Conservation (phyloP, 2,797 vertebrate species). For the Menidia menidia region DNA sequence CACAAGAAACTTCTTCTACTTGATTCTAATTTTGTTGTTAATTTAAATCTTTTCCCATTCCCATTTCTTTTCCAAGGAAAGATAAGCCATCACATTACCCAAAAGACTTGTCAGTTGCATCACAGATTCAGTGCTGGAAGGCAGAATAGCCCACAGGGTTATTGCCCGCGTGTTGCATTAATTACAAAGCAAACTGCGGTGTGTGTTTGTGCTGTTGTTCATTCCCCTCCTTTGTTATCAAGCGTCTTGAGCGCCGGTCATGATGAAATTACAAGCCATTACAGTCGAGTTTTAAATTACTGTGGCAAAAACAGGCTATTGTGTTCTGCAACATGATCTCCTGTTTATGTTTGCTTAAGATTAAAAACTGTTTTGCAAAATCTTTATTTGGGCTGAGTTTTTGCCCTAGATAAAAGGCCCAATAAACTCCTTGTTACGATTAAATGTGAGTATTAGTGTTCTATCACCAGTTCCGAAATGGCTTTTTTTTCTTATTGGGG, state of each 20-base stretch:
- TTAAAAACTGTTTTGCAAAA: too few relatives aligned
- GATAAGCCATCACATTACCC: constrained; percentile 56
- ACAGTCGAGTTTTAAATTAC: not conserved
- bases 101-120: constrained; percentile 70
- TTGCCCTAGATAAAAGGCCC: not conserved
- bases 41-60: constrained; percentile 48
- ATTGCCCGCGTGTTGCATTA: constrained; percentile 68
- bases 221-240: constrained; percentile 36
- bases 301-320: not conserved
- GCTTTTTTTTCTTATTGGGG: not conserved
- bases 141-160: constrained; percentile 57
- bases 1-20: constrained; percentile 20
- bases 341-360: not conserved
- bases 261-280: constrained; percentile 5
- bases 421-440: too few relatives aligned
- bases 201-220: constrained; percentile 26
- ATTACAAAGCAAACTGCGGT: constrained; percentile 59
- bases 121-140: constrained; percentile 64
- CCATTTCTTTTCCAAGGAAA: constrained; percentile 44
- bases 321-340: not conserved
- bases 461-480: not conserved
- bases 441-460: too few relatives aligned
- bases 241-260: constrained; percentile 18
- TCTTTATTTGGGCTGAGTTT: not conserved
- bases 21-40: constrained; percentile 29